These are phyloP conservation scores for Eristalinus aeneus DNA, from an alignment of 2,888 invertebrate species.

Conservation along the genomic window DNA sequence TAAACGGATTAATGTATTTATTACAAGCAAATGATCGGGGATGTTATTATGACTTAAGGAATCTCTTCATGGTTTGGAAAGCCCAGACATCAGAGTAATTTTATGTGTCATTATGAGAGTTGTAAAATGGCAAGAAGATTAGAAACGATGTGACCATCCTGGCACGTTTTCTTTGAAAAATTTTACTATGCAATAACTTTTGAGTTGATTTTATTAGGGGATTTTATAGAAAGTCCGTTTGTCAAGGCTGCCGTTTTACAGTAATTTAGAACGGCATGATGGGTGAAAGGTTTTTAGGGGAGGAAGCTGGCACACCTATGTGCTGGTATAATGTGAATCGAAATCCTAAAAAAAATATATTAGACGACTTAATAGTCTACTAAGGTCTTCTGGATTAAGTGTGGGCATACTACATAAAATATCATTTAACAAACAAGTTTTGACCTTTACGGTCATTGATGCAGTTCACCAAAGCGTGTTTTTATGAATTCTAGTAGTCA, in stretches of 20 bases:
- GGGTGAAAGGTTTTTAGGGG: not conserved
- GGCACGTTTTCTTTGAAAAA: constrained; percentile 12
- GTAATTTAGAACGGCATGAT: not conserved
- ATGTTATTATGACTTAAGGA: not conserved
- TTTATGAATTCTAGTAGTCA: not conserved
- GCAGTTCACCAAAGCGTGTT: not conserved
- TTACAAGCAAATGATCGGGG: constrained; percentile 28
- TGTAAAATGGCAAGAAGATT: not conserved
- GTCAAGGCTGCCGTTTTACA: not conserved
- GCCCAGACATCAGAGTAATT: not conserved
- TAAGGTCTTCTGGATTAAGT: not conserved
- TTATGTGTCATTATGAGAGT: constrained; percentile 1
- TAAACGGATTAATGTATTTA: constrained; percentile 33
- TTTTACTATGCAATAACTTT: constrained; percentile 18
- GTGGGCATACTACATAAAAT: too few species aligned
- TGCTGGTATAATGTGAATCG: not conserved
- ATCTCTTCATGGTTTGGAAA: not conserved
- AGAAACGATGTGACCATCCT: not conserved
- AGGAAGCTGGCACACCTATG: not conserved
- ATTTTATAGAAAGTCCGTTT: not conserved
- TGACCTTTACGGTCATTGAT: not conserved
- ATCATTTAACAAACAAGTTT: not conserved
- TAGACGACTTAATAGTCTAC: not conserved
- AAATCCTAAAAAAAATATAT: not conserved
- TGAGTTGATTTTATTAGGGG: constrained; percentile 21